Percentiles rank a stretch among this genome's conserved stretches.
These are phyloP conservation scores for Corvus moneduloides DNA, from an alignment of 2,113 vertebrate species.

Conservation along the genomic window DNA sequence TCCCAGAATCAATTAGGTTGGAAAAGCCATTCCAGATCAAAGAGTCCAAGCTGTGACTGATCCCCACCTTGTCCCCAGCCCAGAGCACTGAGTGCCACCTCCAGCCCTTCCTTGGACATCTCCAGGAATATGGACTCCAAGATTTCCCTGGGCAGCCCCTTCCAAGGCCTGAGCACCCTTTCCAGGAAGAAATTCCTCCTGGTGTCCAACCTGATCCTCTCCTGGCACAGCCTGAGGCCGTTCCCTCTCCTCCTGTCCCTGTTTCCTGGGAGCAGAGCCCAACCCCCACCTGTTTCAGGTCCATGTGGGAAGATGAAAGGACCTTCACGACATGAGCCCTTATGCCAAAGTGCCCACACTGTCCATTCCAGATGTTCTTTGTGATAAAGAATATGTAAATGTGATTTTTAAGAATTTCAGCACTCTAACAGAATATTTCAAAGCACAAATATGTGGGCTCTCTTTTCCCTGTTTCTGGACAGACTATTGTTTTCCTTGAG, in stretches of 20 bases:
- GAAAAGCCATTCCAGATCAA: background rate
- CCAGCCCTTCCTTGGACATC: background rate
- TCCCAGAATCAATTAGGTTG: too few relatives aligned
- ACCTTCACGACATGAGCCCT: background rate
- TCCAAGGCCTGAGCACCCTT: background rate
- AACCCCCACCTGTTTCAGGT: rapidly evolving
- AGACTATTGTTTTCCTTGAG: background rate
- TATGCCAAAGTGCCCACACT: background rate
- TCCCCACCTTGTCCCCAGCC: rapidly evolving
- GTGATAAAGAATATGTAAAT: background rate
- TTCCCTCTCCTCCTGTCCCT: background rate
- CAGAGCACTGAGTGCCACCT: background rate
- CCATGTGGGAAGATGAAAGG: background rate
- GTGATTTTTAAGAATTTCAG: background rate
- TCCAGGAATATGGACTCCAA: background rate
- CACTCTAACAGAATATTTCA: background rate
- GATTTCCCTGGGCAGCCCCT: background rate
- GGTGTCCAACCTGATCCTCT: rapidly evolving
- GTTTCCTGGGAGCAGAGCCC: background rate
- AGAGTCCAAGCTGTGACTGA: rapidly evolving
- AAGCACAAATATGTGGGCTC: background rate
- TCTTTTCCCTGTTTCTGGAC: background rate
- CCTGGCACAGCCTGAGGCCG: rapidly evolving
- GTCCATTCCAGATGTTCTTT: background rate
- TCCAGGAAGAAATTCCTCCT: background rate